phyloP scores from a whole-genome alignment of 2,888 invertebrate genomes.

The Rotaria socialis region DNA sequence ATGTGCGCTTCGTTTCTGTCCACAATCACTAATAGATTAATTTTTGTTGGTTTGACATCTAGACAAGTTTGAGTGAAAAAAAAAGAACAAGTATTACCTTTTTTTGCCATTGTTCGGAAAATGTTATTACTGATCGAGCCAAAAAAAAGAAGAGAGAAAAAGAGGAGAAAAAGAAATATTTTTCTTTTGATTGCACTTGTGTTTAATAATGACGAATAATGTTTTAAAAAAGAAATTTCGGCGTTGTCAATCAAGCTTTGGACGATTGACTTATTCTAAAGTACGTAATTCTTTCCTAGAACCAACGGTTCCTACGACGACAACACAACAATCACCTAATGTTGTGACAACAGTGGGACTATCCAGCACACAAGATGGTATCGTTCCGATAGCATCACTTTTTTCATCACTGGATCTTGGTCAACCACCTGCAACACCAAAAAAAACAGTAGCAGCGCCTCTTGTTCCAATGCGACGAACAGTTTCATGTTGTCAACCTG shows the following conservation, averaged over 20 bases:
- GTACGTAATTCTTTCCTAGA: background rate
- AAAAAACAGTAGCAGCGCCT: background rate
- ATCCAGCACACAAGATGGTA: background rate
- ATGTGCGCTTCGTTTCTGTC: background rate
- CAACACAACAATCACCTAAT: background rate
- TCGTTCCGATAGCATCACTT: background rate
- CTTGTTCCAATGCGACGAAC: background rate
- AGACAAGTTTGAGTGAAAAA: no score
- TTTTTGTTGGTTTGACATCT: background rate
- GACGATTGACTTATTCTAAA: background rate
- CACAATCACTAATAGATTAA: background rate
- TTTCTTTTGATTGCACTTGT: no score
- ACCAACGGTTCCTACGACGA: background rate
- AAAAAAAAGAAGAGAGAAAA: no score
- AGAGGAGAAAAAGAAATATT: no score
- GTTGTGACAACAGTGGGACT: background rate
- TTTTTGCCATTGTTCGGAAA: no score
- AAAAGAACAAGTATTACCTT: no score
- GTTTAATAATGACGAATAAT: no score
- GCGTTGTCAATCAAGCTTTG: no score
- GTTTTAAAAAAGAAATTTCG: no score
- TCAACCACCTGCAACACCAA: background rate
- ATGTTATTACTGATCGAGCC: no score
- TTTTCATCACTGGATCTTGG: background rate
- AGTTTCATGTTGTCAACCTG: background rate